Percentiles rank a stretch among this genome's conserved stretches.
These are phyloP conservation scores for Acholoe squamosa DNA, from an alignment of 2,888 invertebrate species.

Conservation along the genomic window DNA sequence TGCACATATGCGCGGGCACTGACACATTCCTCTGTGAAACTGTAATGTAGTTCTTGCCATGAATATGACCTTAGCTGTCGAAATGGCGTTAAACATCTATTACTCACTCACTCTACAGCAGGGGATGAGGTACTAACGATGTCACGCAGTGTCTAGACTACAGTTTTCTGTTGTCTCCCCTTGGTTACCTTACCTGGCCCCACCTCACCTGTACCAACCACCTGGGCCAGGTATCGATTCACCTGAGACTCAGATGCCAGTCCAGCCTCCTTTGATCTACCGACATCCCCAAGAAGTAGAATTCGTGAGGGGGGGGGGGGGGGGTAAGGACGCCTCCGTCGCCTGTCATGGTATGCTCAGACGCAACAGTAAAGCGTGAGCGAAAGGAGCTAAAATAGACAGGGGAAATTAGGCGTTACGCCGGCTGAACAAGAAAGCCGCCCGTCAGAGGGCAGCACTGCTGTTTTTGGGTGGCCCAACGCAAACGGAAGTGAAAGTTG, in stretches of 20 bases:
- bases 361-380: neutral
- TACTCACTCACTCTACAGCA: no score
- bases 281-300: neutral
- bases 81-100: no score
- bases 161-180: neutral
- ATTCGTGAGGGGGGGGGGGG: neutral
- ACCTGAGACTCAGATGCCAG: neutral
- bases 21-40: no score
- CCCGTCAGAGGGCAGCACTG: neutral
- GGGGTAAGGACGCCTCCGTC: neutral
- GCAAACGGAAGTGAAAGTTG: neutral
- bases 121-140: neutral
- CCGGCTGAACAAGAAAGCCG: neutral
- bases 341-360: neutral
- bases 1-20: no score
- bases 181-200: neutral
- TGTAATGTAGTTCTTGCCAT: no score
- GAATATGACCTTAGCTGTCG: no score
- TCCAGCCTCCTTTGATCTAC: neutral
- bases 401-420: neutral
- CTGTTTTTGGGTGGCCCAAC: neutral
- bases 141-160: slow-evolving; percentile 8
- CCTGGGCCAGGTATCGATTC: slow-evolving; percentile 24
- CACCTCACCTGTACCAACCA: neutral
- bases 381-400: neutral